Base-by-base conservation (phyloP, 2,888 invertebrate genomes). In the Vesta saturnalis region DNA sequence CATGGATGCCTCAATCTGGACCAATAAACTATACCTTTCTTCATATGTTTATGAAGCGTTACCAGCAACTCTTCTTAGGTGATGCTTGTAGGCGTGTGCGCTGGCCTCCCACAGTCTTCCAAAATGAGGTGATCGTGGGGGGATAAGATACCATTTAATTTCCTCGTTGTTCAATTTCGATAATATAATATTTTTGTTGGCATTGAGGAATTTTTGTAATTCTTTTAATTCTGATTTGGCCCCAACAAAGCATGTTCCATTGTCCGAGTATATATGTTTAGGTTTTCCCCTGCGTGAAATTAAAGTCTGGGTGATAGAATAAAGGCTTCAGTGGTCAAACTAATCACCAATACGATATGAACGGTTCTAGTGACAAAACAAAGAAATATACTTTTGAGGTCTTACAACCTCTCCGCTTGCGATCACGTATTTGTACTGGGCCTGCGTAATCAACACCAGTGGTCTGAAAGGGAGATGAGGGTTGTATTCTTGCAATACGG, bases 91-190 rank as follows among this genome's bases (percentile, higher is more conserved):
- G 0, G 74, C 72, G 39, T 77, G 77, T 1, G 79, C 72, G 5
- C 70, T 75, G 1, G 77, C 73, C 52, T 81, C 80, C 77, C 77
- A 78, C 4, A 80, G 30, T 8, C 79, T 79, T 2, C 78, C 78
- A 55, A 77, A 77, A 19, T 77, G 74, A 19, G 63, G 60, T 14
- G 66, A 21, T 21, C 16, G 8, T 1, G 57, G 35, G 16, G 39
- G 57, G 8, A 73, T 77, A 62, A 79, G 80, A 39, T 77, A 68
- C 79, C 79, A 80, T 18, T 22, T 21, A 10, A 67, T 66, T 22
- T 21, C 1, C 23, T 58, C 16, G 4, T 63, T 30, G 14, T 39
- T 22, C 35, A 60, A 16, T n/a, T 30, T 52, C 43, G 15, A 23
- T 4, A 23, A 1, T 18, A 68, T 35, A 14, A 10, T 43, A 23